Evolutionary conservation across 1,140 invertebrate species (phyloP), one percentile per base, ranked within the genome.

Genomic region (Diorhabda carinulata): DNA sequence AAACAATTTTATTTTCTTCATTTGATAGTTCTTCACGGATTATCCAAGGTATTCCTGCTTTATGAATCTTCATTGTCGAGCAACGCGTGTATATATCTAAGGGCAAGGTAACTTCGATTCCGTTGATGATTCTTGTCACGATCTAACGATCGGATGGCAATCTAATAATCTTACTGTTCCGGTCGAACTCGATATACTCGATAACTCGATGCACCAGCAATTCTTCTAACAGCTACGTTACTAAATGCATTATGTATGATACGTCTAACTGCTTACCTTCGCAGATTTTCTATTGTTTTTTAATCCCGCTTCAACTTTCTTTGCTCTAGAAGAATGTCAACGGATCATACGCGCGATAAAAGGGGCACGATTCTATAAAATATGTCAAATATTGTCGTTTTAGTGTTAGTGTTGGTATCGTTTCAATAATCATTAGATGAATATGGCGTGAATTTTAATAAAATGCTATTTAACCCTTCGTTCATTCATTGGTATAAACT

Each of bases 161-260:
- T 77, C 74, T 71, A 77, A 77, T 77, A 77, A 77, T 76, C 74
- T 73, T 70, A 76, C 74, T 77, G 76, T 77, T 77, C 76, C 74
- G 76, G 74, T 74, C 73, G 70, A 72, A 72, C 70, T 72, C 25
- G 25, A 25, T 25, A 25, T 25, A 25, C 25, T 25, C 25, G 25
- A 25, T 25, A 25, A 25, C 25, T 25, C 72, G 72, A 75, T 73
- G 72, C 70, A 70, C 47, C 3, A 52, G 72, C 72, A 73, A 72
- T 75, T 73, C 72, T 74, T 71, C 70, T 72, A 72, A 64, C 59
- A 70, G 64, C 72, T 65, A 74, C 61, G 47, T 72, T 69, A 68
- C 61, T 70, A 61, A 72, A 73, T 75, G 67, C 72, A 74, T 74
- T 74, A 74, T 74, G 72, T 71, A 75, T 75, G 70, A 72, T 73